Evolutionary conservation across 2,888 invertebrate species (phyloP), one percentile per base, ranked within the genome.

Genomic region (Catocala nupta): DNA sequence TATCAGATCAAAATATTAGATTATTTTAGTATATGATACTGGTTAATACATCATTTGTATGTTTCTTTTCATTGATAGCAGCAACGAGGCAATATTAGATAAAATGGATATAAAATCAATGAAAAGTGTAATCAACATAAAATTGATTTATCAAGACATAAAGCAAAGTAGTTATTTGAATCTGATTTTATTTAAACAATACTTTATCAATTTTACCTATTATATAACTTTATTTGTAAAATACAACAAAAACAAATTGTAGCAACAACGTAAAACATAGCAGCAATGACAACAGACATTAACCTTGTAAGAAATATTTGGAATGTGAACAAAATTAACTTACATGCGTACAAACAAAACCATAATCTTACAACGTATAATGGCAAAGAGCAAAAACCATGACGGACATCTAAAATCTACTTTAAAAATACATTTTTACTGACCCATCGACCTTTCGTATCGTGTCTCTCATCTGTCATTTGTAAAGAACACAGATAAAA

Each of bases 351-450:
- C 83, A 85, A 84, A 85, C 71, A 85, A 85, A 86, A 83, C 86
- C 85, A 86, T 86, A 79, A 63, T 82, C 78, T 57, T 77, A 78
- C 67, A 81, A 82, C 72, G 74, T 81, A 70, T 77, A 71, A 81
- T 83, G 75, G 78, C 76, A 89, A 88, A 86, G 90, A 91, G 91
- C 91, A 90, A 91, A 92, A 87, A 88, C 91, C 91, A 92, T 91
- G 89, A 88, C 83, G 81, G 83, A 77, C 81, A 83, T 80, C 80
- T 85, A 87, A 87, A 85, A 77, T 72, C 78, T 84, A 86, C 71
- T 71, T 63, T 73, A 75, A 81, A 87, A 86, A 85, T 81, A 83
- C 77, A 85, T 87, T 87, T 85, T 86, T 85, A 85, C 83, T 89
- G 84, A 89, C 90, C 90, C 86, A 83, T 86, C 86, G 86, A 89